Percentiles rank a stretch among this genome's conserved stretches.
Conservation (phyloP, 1,140 invertebrate species). For the Lordiphosa stackelbergi region DNA sequence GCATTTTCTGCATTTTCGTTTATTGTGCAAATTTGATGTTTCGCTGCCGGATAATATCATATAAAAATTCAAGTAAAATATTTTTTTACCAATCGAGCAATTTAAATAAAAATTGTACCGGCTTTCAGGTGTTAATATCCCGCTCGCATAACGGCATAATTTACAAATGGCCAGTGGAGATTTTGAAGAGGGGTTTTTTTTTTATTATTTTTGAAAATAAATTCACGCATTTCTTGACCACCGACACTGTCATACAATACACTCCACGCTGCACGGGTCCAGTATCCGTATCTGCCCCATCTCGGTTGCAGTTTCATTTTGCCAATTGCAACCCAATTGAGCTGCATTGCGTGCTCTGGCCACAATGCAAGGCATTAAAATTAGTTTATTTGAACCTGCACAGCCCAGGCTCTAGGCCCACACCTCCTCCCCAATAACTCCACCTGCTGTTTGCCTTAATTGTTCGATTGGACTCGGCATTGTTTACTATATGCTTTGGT, state of each 20-base stretch:
- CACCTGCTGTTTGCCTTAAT: conserved; percentile 18
- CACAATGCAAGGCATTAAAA: conserved; percentile 65
- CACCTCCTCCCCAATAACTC: background rate
- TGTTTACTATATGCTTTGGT: too few relatives aligned
- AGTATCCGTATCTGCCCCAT: conserved; percentile 4
- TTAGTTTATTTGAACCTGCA: conserved; percentile 68
- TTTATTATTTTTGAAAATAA: conserved; percentile 36
- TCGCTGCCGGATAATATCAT: too few relatives aligned
- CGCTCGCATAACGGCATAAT: conserved; percentile 39
- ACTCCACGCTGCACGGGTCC: too few relatives aligned
- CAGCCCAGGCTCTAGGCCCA: too few relatives aligned
- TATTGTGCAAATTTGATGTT: conserved; percentile 30
- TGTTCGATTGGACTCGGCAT: conserved; percentile 11
- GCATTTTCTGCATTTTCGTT: conserved; percentile 32
- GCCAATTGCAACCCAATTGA: conserved; percentile 59
- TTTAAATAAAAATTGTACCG: conserved; percentile 9
- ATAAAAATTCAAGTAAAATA: background rate
- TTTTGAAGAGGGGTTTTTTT: conserved; percentile 1
- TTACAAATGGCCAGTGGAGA: conserved; percentile 34
- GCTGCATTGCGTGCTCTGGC: conserved; percentile 58
- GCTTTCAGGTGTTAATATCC: conserved; percentile 38
- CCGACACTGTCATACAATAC: conserved; percentile 1
- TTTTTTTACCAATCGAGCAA: background rate
- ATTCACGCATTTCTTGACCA: conserved; percentile 34
- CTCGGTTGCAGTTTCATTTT: conserved; percentile 17